phyloP scores from a whole-genome alignment of 1,140 invertebrate genomes.

The Ceratosolen fusciceps region DNA sequence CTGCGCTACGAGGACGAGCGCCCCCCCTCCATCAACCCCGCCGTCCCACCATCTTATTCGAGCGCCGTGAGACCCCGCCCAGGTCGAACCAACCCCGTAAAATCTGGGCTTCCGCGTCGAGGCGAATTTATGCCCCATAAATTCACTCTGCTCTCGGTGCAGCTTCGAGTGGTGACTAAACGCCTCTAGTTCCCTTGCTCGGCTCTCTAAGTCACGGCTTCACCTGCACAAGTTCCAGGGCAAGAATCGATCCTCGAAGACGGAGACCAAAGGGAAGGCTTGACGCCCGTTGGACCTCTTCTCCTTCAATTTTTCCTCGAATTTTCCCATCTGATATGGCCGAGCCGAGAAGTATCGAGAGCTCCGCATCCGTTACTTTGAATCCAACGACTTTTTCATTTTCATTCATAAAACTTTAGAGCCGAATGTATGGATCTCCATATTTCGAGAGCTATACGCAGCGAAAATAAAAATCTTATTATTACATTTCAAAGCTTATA shows the following conservation, averaged over 20 bases:
- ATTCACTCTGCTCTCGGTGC: constrained; percentile 61
- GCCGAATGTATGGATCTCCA: not conserved
- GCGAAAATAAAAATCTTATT: constrained; percentile 16
- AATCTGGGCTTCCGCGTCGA: constrained; percentile 54
- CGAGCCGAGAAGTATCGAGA: not conserved
- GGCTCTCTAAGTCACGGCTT: not conserved
- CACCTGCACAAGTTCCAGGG: constrained; percentile 23
- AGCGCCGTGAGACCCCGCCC: too few species aligned
- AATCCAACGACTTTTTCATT: not conserved
- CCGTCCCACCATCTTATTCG: too few species aligned
- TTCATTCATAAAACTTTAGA: constrained; percentile 13
- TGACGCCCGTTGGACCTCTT: not conserved
- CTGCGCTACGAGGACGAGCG: constrained; percentile 52
- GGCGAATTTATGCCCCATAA: constrained; percentile 67
- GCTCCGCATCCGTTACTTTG: not conserved
- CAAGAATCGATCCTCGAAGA: constrained; percentile 44
- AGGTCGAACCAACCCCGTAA: constrained; percentile 63
- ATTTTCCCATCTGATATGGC: constrained; percentile 3
- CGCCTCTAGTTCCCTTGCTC: constrained; percentile 48
- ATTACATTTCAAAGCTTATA: not conserved
- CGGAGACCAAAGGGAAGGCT: constrained; percentile 37
- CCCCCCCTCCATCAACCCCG: too few species aligned
- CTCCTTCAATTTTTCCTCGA: constrained; percentile 3
- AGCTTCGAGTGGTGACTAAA: constrained; percentile 52
- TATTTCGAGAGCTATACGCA: not conserved